These are phyloP conservation scores for Anisognathus igniventris DNA, from an alignment of 2,797 vertebrate genomes.

Conservation along the genomic window DNA sequence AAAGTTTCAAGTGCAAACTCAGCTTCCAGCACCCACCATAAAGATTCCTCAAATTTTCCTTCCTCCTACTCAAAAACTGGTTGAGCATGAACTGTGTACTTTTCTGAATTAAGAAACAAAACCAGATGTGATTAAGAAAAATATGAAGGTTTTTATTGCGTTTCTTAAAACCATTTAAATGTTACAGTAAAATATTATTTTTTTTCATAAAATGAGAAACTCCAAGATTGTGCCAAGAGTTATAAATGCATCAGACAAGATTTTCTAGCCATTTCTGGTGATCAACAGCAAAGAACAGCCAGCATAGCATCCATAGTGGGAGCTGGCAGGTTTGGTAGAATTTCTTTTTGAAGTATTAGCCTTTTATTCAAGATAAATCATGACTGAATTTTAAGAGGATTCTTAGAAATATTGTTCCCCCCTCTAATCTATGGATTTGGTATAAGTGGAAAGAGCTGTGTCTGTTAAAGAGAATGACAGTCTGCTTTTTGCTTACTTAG, in stretches of 20 bases:
- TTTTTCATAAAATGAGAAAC: not conserved
- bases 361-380: not conserved
- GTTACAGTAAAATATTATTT: not conserved
- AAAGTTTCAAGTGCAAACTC: not conserved
- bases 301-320: not conserved
- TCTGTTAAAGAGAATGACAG: not conserved
- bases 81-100: not conserved
- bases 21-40: not conserved
- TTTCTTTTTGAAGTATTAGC: not conserved
- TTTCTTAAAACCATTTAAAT: not conserved
- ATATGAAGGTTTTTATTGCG: not conserved
- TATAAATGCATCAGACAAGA: not conserved
- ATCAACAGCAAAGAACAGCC: not conserved
- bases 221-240: not conserved
- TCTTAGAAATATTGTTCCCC: not conserved
- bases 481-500: not conserved
- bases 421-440: not conserved
- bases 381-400: not conserved
- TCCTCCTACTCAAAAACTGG: not conserved
- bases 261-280: not conserved
- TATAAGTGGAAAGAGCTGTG: not conserved
- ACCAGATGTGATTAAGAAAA: not conserved
- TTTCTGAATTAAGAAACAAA: not conserved
- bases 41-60: not conserved
- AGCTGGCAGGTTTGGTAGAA: not conserved